These are phyloP conservation scores for Leiothrix lutea DNA, from an alignment of 2,113 vertebrate genomes.

Conservation along the genomic window DNA sequence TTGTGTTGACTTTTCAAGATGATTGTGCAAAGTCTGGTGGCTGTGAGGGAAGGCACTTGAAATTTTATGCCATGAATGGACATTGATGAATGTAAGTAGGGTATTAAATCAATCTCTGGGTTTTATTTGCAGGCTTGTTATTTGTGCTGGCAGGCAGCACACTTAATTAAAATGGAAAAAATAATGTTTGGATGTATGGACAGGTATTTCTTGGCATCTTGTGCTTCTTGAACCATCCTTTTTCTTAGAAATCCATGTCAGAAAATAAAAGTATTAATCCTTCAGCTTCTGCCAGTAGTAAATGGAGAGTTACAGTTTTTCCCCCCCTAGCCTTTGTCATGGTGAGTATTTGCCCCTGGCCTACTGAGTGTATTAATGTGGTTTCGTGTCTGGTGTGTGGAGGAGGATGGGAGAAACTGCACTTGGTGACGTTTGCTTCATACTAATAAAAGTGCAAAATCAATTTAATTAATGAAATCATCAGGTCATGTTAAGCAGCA, in stretches of 20 bases:
- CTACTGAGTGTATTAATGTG: constrained; percentile 24
- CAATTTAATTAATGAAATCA: background rate
- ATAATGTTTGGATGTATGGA: background rate
- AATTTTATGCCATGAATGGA: background rate
- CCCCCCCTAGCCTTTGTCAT: background rate
- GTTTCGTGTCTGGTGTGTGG: constrained; percentile 22
- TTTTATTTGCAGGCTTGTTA: background rate
- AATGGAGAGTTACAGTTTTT: background rate
- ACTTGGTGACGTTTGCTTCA: background rate
- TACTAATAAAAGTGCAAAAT: background rate
- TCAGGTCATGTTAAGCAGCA: background rate
- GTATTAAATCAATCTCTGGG: background rate
- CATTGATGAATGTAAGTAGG: background rate
- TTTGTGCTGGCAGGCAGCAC: background rate
- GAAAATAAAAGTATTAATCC: background rate
- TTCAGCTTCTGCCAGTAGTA: background rate
- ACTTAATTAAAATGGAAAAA: background rate
- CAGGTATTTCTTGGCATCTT: background rate
- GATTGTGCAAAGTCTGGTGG: background rate
- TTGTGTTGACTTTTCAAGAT: background rate
- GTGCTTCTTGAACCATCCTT: background rate
- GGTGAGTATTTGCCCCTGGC: constrained; percentile 20
- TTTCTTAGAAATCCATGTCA: background rate
- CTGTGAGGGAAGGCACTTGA: background rate
- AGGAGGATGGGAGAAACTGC: constrained; percentile 48